These are phyloP conservation scores for Neodiprion pinetum DNA, from an alignment of 1,140 invertebrate species.

Conservation along the genomic window DNA sequence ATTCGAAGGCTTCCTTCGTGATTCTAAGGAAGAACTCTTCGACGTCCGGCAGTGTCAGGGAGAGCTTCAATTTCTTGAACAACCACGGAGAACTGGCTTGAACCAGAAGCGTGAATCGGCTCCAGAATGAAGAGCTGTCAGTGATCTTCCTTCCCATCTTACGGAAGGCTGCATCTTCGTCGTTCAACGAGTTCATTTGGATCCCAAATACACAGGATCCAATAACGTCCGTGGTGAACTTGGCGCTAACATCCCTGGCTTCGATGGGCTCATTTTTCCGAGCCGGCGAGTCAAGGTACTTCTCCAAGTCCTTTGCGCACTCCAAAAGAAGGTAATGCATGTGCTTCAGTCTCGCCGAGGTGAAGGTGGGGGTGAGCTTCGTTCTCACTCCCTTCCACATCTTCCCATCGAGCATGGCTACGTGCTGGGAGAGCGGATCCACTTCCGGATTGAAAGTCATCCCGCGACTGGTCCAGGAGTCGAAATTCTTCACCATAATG, in stretches of 20 bases:
- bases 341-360: constrained; percentile 59
- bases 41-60: not conserved
- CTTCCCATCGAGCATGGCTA: constrained; percentile 60
- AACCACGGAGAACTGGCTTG: constrained; percentile 37
- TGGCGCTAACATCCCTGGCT: constrained; percentile 64
- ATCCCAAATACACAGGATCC: constrained; percentile 70
- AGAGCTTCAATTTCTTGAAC: constrained; percentile 31
- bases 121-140: constrained; percentile 27
- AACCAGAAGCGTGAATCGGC: constrained; percentile 20
- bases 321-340: constrained; percentile 60
- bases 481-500: constrained; percentile 68
- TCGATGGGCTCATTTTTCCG: constrained; percentile 49
- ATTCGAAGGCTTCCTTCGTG: constrained; percentile 49
- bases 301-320: constrained; percentile 49
- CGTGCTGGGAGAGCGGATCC: constrained; percentile 63
- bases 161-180: constrained; percentile 64
- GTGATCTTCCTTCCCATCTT: constrained; percentile 38
- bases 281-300: constrained; percentile 45
- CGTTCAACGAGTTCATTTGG: constrained; percentile 64
- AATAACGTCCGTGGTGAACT: constrained; percentile 71
- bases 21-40: not conserved
- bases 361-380: constrained; percentile 60
- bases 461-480: constrained; percentile 64
- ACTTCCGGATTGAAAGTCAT: constrained; percentile 61
- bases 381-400: constrained; percentile 59